Conservation (phyloP, 1,140 invertebrate genomes). For the Neuroterus valhalla region DNA sequence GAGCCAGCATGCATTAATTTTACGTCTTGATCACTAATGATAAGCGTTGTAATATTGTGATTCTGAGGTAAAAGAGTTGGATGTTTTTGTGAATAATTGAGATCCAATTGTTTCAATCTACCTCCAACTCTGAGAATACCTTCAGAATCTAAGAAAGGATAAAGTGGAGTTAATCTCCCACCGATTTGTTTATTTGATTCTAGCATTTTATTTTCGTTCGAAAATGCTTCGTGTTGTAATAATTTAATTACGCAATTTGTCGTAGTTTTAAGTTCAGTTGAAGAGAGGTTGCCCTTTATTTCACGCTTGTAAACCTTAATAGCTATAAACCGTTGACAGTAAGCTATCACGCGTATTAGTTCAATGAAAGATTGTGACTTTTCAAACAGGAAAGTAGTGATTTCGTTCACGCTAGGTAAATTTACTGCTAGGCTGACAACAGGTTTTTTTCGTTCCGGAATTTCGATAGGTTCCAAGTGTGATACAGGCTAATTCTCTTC, state of each 20-base stretch:
- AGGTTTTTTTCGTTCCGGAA: neutral
- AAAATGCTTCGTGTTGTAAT: neutral
- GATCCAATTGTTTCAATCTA: neutral
- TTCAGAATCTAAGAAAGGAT: conserved; percentile 20
- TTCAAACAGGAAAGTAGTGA: too few species aligned
- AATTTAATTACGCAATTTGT: neutral
- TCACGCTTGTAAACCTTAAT: neutral
- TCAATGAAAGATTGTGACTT: neutral
- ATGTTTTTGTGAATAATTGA: too few species aligned
- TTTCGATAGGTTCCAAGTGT: neutral
- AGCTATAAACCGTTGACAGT: too few species aligned
- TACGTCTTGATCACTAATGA: too few species aligned
- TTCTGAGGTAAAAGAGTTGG: too few species aligned
- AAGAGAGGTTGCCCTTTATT: neutral
- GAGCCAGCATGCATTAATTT: conserved; percentile 5
- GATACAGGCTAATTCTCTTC: neutral
- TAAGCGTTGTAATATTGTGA: too few species aligned
- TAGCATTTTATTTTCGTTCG: too few species aligned
- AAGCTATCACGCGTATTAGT: too few species aligned
- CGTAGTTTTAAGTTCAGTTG: neutral
- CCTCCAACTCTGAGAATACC: too few species aligned
- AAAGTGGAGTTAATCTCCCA: neutral
- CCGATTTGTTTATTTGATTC: too few species aligned
- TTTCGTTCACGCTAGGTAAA: too few species aligned
- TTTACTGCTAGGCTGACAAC: neutral